Base-by-base conservation (phyloP, 2,113 vertebrate species). In the Limnothrissa miodon region DNA sequence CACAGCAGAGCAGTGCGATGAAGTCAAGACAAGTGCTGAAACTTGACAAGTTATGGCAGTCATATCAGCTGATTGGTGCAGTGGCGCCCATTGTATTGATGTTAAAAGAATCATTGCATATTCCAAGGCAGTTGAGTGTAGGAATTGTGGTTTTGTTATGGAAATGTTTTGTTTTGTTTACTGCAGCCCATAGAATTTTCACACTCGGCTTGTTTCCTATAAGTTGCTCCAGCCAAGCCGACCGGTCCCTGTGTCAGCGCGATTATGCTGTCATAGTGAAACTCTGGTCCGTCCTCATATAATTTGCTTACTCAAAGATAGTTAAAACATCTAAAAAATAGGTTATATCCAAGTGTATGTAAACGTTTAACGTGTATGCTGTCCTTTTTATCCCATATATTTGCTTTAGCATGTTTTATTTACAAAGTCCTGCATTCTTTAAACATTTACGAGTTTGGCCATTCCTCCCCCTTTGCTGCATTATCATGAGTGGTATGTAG, bases 141-240 rank as follows among this genome's bases (percentile, higher is more conserved):
- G 96, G 96, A 94, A 94, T 90, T 94, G 94, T 19, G 4, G 97
- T 97, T 95, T 98, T 98, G 97, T 98, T 92, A 98, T 97, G 97
- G 96, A 97, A 98, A 98, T 98, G 92, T 87, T 92, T 95, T 96
- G 17, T 97, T 81, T 96, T 97, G 96, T 97, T 98, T 98, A 96
- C 95, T 96, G 95, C 95, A 95, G 94, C 96, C 96, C 96, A 95
- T 95, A 96, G 95, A 96, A 97, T 96, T 96, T 95, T 96, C 96
- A 96, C 97, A 97, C 96, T 97, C 96, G 94, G 96, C 95, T 97
- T 97, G 95, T 97, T 97, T 96, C 95, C 95, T 96, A 96, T 96
- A 70, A 36, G 66, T 74, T 74, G 66, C 66, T 36, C 33, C 11
- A 74, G 66, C 33, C 66, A 74, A 62, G 51, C 81, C 81, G 36